Evolutionary conservation across 1,140 invertebrate species (phyloP), one percentile per base, ranked within the genome.

Genomic region (Drosophila kanapiae): DNA sequence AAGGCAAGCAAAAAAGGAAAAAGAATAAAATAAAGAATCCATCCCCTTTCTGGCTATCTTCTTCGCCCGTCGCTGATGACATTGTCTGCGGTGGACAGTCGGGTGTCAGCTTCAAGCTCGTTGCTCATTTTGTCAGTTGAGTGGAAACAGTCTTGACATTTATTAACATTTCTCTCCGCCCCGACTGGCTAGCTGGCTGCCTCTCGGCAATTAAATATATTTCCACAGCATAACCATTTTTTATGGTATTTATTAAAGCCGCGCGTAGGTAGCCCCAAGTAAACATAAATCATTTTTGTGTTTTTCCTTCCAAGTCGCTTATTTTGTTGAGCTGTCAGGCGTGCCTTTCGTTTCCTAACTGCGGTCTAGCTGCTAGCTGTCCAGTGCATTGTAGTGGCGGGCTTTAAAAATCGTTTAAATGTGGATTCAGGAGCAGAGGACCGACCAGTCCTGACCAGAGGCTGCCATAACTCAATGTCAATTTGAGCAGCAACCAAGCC

Each of bases 101-200:
- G 37, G 74, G 74, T 79, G 83, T 86, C 83, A 75, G 57, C 75
- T 77, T 84, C 60, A 63, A 78, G 72, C 71, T 68, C 80, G 61
- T 70, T 71, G 80, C 80, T 80, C 77, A 74, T 86, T 79, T 78
- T 86, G 80, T 78, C 74, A 78, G 84, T 75, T 78, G 70, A 81
- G 80, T 79, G 81, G 67, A 90, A 90, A 74, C 48, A 65, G 48
- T 90, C 83, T 80, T 90, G 85, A 90, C 85, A 90, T 90, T 90
- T 90, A 90, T 90, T 90, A 90, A 82, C 81, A 90, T 85, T 90
- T 78, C 67, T 48, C 48, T 2, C 43, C 38, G 2, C 71, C 63
- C 40, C 51, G 16, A 3, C 35, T 27, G 3, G 35, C 31, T 27
- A 51, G 14, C 33, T 23, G 35, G 14, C 3, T 23, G 23, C 23